Evolutionary conservation across 1,140 invertebrate species (phyloP), one percentile per base, ranked within the genome.

Genomic region (Drosophila subpulchrella): DNA sequence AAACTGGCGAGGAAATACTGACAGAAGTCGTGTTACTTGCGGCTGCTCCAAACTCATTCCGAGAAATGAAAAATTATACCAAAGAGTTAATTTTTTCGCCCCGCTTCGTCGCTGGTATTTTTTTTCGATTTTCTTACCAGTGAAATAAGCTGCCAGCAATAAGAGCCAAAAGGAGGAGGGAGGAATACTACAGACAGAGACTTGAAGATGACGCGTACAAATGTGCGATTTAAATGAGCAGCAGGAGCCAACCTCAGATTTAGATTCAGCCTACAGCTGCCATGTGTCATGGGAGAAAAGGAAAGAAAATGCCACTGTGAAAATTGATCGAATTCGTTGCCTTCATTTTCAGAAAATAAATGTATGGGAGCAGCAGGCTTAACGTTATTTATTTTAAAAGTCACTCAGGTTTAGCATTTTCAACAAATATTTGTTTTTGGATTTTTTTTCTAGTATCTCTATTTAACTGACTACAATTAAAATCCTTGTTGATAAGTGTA

Each of bases 11-110:
- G 46, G 41, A 17, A 34, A 53, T 27, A 54, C 47, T 67, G 41
- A 58, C 47, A 71, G 58, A 82, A 67, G 61, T 78, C 62, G 83
- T 83, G 65, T 78, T 82, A 75, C 65, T 77, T 76, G 55, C 50
- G 74, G 48, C 58, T 44, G 42, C 48, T 65, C 66, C 42, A 71
- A 88, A 82, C 65, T 60, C 76, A 89, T 89, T 89, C 84, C 73
- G 56, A 88, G 84, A 88, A 88, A 89, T 89, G 84, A 88, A 88
- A 89, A 88, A 88, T 88, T 88, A 89, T 82, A 74, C 80, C 88
- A 66, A 82, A 63, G 77, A 88, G 84, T 84, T 89, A 89, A 88
- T 88, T 88, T 89, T 89, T 89, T 72, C 66, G 65, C 63, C 66
- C 65, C 44, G 65, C 36, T 71, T 50, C 53, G 27, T 42, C 50